Percentiles rank a stretch among this genome's conserved stretches.
Conservation (phyloP, 1,140 invertebrate genomes). For the Zeugodacus cucurbitae region DNA sequence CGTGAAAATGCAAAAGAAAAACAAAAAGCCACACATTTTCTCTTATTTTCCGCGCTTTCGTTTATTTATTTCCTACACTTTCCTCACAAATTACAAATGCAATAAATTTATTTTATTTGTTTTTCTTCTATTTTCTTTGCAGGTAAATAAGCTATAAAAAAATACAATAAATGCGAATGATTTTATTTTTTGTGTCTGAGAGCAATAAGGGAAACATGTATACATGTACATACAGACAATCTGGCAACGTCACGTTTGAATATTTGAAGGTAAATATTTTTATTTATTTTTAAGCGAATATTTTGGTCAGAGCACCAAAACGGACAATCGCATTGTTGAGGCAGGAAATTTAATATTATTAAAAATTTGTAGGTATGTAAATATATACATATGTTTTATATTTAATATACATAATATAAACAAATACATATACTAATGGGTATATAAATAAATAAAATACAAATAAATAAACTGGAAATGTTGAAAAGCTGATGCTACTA, state of each 20-base stretch:
- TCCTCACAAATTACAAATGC: background rate
- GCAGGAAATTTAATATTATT: background rate
- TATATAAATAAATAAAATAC: background rate
- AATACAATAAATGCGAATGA: background rate
- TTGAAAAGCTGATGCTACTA: no score
- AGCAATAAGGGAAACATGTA: conserved; percentile 13
- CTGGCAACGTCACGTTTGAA: background rate
- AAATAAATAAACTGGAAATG: no score
- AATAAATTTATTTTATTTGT: background rate
- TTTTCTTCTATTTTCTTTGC: background rate
- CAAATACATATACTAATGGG: no score
- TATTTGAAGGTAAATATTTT: conserved; percentile 34
- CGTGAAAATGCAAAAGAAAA: background rate
- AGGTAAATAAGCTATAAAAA: background rate
- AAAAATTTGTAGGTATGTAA: no score
- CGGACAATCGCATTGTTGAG: background rate
- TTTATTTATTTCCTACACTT: conserved; percentile 5
- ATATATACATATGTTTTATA: no score
- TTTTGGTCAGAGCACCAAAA: background rate
- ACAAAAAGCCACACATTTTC: background rate
- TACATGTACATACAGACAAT: background rate
- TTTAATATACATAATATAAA: no score
- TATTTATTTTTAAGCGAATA: background rate
- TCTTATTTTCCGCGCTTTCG: background rate
- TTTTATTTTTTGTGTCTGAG: background rate